Conservation (phyloP, 2,888 invertebrate species). For the Hanleya hanleyi region DNA sequence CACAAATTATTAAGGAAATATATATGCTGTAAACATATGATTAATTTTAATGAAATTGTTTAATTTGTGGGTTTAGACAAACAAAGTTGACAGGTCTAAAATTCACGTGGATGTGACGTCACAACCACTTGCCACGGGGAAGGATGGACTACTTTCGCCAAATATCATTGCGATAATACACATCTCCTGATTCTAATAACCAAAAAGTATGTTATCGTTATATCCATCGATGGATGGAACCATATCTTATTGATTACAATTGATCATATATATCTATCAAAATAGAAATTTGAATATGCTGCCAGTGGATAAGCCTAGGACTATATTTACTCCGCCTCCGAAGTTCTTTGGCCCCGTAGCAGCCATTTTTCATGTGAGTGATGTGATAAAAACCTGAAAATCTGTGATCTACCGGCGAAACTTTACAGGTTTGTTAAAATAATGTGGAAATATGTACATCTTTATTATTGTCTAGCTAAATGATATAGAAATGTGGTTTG, state of each 20-base stretch:
- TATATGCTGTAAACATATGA: no score
- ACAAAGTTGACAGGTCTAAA: background rate
- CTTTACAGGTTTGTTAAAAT: background rate
- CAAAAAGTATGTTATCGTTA: background rate
- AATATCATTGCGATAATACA: background rate
- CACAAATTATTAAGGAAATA: no score
- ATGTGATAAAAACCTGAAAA: conserved; percentile 14
- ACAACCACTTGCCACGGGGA: conserved; percentile 12
- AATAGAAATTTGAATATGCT: background rate
- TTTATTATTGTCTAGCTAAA: no score
- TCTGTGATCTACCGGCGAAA: conserved; percentile 2
- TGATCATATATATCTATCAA: background rate
- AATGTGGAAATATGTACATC: no score
- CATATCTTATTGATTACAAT: no score
- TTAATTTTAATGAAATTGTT: no score
- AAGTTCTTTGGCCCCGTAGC: conserved; percentile 20
- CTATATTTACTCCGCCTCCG: conserved; percentile 21
- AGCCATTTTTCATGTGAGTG: conserved; percentile 28
- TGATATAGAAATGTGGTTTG: no score
- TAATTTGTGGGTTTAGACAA: background rate
- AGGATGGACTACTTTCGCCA: background rate
- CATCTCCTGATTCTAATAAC: no score
- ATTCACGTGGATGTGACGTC: conserved; percentile 1
- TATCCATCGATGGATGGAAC: no score
- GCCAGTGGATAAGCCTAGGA: background rate